Base-by-base conservation (phyloP, 2,797 vertebrate species). In the Eremophila alpestris region DNA sequence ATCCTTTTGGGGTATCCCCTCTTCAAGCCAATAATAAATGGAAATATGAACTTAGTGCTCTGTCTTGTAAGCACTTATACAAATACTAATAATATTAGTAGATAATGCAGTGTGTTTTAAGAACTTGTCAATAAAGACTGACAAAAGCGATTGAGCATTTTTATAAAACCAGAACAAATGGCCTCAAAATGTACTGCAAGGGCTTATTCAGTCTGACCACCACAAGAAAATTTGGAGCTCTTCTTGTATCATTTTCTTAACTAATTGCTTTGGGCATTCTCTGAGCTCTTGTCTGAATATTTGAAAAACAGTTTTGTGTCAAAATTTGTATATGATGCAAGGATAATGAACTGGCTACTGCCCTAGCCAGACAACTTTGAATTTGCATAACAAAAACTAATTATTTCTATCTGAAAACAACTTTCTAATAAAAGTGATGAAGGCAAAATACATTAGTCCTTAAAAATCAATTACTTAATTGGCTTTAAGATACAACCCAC, bases 331-430 rank as follows among this genome's bases (percentile, higher is more conserved):
- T 56, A 26, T 49, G 38, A 68, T 58, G 11, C 30, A 69, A 75
- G 32, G 67, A 41, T 18, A 77, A 27, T 29, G 11, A 70, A 36
- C 48, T 60, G 12, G 19, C 55, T 64, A 77, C 11, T 60, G 45
- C 20, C 22, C 73, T 56, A 14, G 14, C 63, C 46, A 87, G 45
- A 90, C 82, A 83, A 52, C 4, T 51, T 54, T 74, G 55, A 26
- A 67, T 49, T 34, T 83, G 21, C 4, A 1, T 62, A 59, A 55
- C 51, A 45, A 8, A 60, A 43, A 46, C 12, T 48, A 54, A 54
- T 48, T 43, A 3, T 90, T 83, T 36, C 24, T 67, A 19, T 86
- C 81, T 88, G 43, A 75, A 93, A 90, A 82, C 8, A 65, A 19
- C 13, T 7, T 59, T 75, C n/a, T 70, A 38, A 83, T 59, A 67